Conservation (phyloP, 1,140 invertebrate species). For the Drosophila tropicalis region DNA sequence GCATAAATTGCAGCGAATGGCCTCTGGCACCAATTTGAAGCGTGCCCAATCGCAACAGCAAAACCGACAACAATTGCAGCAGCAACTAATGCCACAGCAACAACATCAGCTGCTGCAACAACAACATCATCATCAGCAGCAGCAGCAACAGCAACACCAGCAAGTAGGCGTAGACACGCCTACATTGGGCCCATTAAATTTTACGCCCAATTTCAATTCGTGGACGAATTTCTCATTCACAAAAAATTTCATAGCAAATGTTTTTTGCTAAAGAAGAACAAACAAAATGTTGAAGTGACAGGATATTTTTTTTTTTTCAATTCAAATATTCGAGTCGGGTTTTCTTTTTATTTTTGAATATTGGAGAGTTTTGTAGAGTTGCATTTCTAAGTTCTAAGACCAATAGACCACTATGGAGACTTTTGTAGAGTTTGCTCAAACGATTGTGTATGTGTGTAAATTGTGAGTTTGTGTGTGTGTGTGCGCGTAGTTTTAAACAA, state of each 20-base stretch:
- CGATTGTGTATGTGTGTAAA: too few species aligned
- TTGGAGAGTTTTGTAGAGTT: slow-evolving; percentile 20
- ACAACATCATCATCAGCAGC: slow-evolving; percentile 28
- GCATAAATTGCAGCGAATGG: slow-evolving; percentile 70
- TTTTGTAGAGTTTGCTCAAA: slow-evolving; percentile 11
- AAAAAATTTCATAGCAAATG: slow-evolving; percentile 82
- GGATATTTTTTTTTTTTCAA: not conserved
- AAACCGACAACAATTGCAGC: slow-evolving; percentile 16
- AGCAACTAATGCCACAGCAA: slow-evolving; percentile 30
- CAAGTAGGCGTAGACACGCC: slow-evolving; percentile 27
- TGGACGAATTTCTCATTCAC: slow-evolving; percentile 83
- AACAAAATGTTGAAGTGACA: not conserved
- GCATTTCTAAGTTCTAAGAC: slow-evolving; percentile 11
- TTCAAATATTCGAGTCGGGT: not conserved
- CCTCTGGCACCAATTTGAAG: slow-evolving; percentile 74
- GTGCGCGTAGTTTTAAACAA: slow-evolving; percentile 5
- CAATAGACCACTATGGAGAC: not conserved
- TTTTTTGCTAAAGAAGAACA: slow-evolving; percentile 72
- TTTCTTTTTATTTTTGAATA: not conserved
- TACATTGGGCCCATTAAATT: slow-evolving; percentile 43
- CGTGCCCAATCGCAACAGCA: slow-evolving; percentile 47
- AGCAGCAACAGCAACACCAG: slow-evolving; percentile 31
- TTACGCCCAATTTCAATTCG: slow-evolving; percentile 79
- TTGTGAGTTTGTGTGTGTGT: not conserved
- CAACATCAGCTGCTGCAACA: slow-evolving; percentile 38